Evolutionary conservation across 2,113 vertebrate species (phyloP), one percentile per base, ranked within the genome.

Genomic region (Cochlearius cochlearius): DNA sequence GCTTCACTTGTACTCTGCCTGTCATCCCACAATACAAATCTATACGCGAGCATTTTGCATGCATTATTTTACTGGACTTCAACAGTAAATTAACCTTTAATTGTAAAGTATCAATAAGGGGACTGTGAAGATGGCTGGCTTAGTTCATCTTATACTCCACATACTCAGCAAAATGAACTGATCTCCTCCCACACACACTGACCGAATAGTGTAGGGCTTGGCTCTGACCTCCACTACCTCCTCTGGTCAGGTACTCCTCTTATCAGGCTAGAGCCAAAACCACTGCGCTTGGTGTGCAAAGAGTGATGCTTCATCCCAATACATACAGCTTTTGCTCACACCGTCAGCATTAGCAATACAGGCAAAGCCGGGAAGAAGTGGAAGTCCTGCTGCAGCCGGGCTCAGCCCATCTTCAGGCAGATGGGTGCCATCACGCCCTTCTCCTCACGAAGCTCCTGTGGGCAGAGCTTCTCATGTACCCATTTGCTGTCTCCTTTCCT

Each of bases 181-280:
- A 58, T 55, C 29, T 74, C 23, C 3, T 32, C 27, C 30, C 2
- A 13, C 29, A 39, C 15, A 30, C 10, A 7, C 32, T 29, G 56
- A 41, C 15, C 3, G 2, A 52, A 1, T 0, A 47, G 38, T 0
- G 0, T 2, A 88, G 43, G 62, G 58, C 26, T 49, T 50, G 41
- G 55, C 50, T 81, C 55, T 69, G 45, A 64, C 58, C 62, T 72
- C n/a, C 17, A 4, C 16, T 9, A 11, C 39, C 27, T 56, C 12
- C 19, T 52, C 39, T 36, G 29, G 17, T 38, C 75, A 86, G 66
- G 49, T 6, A 45, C 20, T 68, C 14, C 49, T 67, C 21, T 58
- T 38, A 26, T 13, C 23, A 67, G 50, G 36, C 50, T 73, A 43
- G 25, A 72, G 76, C 17, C 66, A 66, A 43, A 86, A 69, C 2